These are phyloP conservation scores for Hemichromis elongatus DNA, from an alignment of 2,113 vertebrate genomes.

Conservation along the genomic window DNA sequence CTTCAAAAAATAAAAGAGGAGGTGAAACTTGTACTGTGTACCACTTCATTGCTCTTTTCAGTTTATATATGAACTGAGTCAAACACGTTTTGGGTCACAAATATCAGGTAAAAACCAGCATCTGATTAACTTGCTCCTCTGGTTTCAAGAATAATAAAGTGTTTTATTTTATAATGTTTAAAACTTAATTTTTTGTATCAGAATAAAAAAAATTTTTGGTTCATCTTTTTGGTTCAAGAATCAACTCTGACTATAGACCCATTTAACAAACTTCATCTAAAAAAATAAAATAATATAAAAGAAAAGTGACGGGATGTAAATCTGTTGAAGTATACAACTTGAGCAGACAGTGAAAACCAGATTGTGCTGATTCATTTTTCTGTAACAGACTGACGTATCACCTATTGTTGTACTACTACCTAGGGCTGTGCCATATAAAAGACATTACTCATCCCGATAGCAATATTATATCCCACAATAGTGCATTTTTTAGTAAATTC, in stretches of 20 bases:
- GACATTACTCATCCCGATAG: too few species aligned
- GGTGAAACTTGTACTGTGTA: neutral
- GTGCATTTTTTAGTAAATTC: too few species aligned
- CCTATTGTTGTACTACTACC: neutral
- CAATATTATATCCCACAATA: too few species aligned
- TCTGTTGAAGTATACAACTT: neutral
- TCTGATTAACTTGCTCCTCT: fast-evolving
- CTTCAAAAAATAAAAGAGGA: neutral
- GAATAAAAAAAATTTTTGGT: neutral
- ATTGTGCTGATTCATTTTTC: neutral
- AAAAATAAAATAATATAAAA: too few species aligned
- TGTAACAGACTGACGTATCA: neutral
- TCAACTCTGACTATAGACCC: neutral
- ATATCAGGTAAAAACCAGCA: neutral
- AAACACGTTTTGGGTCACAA: neutral
- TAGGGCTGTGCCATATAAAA: too few species aligned
- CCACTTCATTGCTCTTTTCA: neutral
- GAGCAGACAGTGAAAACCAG: neutral
- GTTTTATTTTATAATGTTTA: neutral
- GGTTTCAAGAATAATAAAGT: neutral
- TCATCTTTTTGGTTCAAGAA: too few species aligned
- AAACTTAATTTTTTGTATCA: neutral
- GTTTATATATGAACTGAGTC: neutral
- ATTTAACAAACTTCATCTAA: neutral
- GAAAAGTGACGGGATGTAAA: fast-evolving